phyloP scores from a whole-genome alignment of 2,113 vertebrate species.

The Clupea harengus region DNA sequence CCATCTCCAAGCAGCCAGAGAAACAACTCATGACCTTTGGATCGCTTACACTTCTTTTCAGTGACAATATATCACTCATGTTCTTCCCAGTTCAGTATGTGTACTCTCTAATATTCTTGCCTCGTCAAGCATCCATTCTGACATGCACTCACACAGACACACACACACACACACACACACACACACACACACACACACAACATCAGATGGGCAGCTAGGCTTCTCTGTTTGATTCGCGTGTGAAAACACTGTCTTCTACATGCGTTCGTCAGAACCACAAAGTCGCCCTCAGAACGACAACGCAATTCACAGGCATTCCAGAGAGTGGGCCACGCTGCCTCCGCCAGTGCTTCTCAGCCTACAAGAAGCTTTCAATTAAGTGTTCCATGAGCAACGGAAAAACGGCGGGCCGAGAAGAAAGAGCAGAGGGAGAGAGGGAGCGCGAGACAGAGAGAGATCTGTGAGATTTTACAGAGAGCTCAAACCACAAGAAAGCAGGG shows the following conservation, averaged over 20 bases:
- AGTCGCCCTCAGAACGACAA: constrained; percentile 21
- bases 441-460: constrained; percentile 52
- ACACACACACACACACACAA: constrained; percentile 20
- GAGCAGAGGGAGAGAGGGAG: constrained; percentile 14
- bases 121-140: too few species aligned
- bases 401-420: constrained; percentile 23
- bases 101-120: too few species aligned
- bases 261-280: constrained; percentile 10
- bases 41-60: too few species aligned
- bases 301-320: constrained; percentile 29
- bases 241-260: constrained; percentile 15
- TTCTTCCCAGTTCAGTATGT: too few species aligned
- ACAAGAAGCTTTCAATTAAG: constrained; percentile 61
- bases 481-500: constrained; percentile 65
- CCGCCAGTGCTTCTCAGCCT: constrained; percentile 21
- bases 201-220: background rate
- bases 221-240: constrained; percentile 36
- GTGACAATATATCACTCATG: too few species aligned
- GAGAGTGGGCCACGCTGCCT: constrained; percentile 33
- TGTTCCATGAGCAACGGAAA: constrained; percentile 48
- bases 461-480: constrained; percentile 64
- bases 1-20: background rate
- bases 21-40: background rate
- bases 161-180: background rate
- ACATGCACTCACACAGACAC: background rate